A percentile compares a stretch with the other conserved stretches of the same genome.
phyloP scores from a whole-genome alignment of 2,113 vertebrate genomes.

The Boleophthalmus pectinirostris region DNA sequence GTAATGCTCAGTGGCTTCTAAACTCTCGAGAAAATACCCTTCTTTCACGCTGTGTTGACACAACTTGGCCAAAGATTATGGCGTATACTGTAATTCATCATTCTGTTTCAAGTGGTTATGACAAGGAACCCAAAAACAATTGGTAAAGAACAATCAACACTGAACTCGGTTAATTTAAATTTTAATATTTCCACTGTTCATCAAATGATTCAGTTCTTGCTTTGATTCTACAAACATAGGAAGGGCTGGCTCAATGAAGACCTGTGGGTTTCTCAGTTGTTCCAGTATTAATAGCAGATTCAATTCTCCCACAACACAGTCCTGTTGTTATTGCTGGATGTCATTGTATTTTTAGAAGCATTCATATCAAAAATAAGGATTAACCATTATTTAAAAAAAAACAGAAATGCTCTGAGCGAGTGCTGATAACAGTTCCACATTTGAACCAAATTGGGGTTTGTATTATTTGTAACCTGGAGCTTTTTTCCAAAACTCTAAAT shows the following conservation, averaged over 20 bases:
- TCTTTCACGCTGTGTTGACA: not conserved
- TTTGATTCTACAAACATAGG: not conserved
- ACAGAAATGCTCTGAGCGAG: not conserved
- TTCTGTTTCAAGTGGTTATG: not conserved
- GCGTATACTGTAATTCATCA: not conserved
- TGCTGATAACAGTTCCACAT: no score
- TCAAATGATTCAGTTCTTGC: not conserved
- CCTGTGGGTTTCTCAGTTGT: not conserved
- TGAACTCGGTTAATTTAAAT: not conserved
- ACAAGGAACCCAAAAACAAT: not conserved
- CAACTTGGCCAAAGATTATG: conserved; percentile 15
- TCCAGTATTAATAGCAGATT: not conserved
- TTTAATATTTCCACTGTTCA: not conserved
- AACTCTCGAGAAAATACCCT: not conserved
- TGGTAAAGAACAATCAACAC: conserved; percentile 2
- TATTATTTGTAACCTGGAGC: no score
- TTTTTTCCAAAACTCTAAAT: no score
- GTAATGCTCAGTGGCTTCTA: not conserved
- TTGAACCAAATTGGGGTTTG: no score
- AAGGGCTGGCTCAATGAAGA: not conserved
- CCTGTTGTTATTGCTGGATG: conserved; percentile 17
- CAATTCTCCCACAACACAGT: not conserved
- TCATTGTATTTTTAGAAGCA: conserved; percentile 20
- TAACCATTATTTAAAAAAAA: not conserved
- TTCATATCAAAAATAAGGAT: not conserved